Evolutionary conservation across 2,888 invertebrate genomes (phyloP), one percentile per base, ranked within the genome.

Genomic region (Leptogaster cylindrica): DNA sequence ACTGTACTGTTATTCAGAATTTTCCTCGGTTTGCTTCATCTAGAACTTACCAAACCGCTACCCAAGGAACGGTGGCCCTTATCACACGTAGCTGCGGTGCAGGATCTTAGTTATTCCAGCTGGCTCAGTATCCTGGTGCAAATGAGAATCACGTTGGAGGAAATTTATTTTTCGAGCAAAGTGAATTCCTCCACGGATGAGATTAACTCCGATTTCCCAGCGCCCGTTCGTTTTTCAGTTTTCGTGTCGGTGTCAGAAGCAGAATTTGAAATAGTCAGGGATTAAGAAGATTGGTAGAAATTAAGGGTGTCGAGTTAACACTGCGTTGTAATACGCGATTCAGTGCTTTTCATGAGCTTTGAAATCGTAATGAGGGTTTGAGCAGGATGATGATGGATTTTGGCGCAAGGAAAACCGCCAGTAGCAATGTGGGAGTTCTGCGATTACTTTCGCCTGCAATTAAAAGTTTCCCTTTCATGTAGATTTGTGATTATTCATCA

Each of bases 221-320:
- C 36, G 12, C 18, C 16, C 23, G 39, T 18, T 23, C 52, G 16
- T 23, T 36, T 25, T 55, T 36, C 23, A 55, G 39, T 20, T 14
- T 12, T 33, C 55, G 36, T 23, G 16, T n/a, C 14, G 52, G 7
- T 33, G 33, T 33, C 52, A 31, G 33, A 18, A 52, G n/a, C 52
- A 31, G 52, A 52, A 52, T 52, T 52, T 33, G 31, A 52, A 52
- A 33, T 33, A 33, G 52, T 52, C 52, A 20, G 14, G 52, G 52
- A 33, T 52, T 33, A 52, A 33, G 52, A 20, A 52, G 33, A 52
- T 52, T 52, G 33, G 31, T 10, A 31, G 52, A 52, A 52, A 52
- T 52, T 52, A 52, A 33, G 51, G 52, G 52, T 52, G 52, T 52
- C 52, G 31, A 52, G 52, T 52, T 52, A 52, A 52, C 33, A 52